phyloP scores from a whole-genome alignment of 2,113 vertebrate species.

The Macquaria ambigua region DNA sequence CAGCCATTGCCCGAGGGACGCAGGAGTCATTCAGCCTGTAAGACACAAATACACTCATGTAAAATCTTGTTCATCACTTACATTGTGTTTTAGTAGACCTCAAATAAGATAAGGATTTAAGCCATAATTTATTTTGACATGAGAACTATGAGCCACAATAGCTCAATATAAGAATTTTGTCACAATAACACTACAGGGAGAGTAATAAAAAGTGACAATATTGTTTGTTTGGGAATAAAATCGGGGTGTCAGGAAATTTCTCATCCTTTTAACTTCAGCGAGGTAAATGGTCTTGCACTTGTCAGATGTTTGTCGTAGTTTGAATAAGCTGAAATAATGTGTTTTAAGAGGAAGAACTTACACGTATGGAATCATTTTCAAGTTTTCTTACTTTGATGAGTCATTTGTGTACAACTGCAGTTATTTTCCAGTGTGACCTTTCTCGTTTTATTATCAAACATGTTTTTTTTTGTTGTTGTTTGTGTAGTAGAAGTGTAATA shows the following conservation, averaged over 20 bases:
- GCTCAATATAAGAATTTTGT: not conserved
- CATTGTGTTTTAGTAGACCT: not conserved
- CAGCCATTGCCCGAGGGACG: constrained; percentile 92
- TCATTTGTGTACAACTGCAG: not conserved
- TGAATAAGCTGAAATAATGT: not conserved
- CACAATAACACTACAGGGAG: not conserved
- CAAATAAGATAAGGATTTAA: not conserved
- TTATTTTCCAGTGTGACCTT: not conserved
- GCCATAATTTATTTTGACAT: not conserved
- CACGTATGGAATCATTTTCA: not conserved
- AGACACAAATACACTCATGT: constrained; percentile 66
- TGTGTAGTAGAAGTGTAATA: not conserved
- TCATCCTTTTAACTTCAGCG: not conserved
- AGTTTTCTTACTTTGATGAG: not conserved
- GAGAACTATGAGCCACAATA: not conserved
- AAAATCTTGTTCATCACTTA: not conserved
- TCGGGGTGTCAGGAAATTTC: not conserved
- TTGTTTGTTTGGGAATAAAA: not conserved
- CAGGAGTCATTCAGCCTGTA: constrained; percentile 97
- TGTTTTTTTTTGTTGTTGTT: not conserved
- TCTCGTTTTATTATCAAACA: constrained; percentile 1
- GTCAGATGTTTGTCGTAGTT: not conserved
- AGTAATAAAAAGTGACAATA: too few relatives aligned
- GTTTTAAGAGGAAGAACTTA: not conserved
- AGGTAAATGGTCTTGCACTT: not conserved